Evolutionary conservation across 2,113 vertebrate genomes (phyloP).

Genomic region (Lycaon pictus): DNA sequence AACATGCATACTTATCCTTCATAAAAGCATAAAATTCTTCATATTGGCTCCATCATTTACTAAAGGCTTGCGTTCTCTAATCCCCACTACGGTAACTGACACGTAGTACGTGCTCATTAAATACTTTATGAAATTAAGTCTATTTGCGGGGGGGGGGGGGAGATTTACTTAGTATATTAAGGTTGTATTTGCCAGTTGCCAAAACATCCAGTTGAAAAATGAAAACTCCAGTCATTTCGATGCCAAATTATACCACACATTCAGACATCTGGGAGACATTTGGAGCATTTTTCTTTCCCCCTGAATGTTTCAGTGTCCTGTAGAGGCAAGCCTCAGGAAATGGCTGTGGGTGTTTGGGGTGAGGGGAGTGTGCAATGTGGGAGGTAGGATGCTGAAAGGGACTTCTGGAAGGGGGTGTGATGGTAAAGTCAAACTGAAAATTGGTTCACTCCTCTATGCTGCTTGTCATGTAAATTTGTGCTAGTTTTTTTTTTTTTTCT

Average conservation of each 20-base stretch:
- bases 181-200: slow-evolving; percentile 54
- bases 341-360: slow-evolving; percentile 71
- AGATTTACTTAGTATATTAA: slow-evolving; percentile 64
- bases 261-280: slow-evolving; percentile 82
- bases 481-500: not conserved
- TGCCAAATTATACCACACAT: slow-evolving; percentile 75
- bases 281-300: slow-evolving; percentile 64
- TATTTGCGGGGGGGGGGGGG: not conserved
- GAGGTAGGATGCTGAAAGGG: slow-evolving; percentile 68
- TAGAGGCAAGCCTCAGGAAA: slow-evolving; percentile 76
- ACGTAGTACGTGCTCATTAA: slow-evolving; percentile 64
- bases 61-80: not conserved
- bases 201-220: slow-evolving; percentile 70
- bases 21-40: slow-evolving; percentile 20
- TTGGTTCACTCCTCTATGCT: not conserved
- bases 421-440: slow-evolving; percentile 46
- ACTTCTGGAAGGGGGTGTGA: slow-evolving; percentile 6
- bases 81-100: not conserved
- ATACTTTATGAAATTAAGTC: slow-evolving; percentile 50
- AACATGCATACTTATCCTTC: not conserved
- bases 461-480: not conserved
- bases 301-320: slow-evolving; percentile 66
- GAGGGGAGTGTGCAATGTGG: slow-evolving; percentile 57
- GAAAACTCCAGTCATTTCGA: slow-evolving; percentile 61
- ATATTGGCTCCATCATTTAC: not conserved